Conservation (phyloP, 2,888 invertebrate genomes). For the Drosophila vallismaia region DNA sequence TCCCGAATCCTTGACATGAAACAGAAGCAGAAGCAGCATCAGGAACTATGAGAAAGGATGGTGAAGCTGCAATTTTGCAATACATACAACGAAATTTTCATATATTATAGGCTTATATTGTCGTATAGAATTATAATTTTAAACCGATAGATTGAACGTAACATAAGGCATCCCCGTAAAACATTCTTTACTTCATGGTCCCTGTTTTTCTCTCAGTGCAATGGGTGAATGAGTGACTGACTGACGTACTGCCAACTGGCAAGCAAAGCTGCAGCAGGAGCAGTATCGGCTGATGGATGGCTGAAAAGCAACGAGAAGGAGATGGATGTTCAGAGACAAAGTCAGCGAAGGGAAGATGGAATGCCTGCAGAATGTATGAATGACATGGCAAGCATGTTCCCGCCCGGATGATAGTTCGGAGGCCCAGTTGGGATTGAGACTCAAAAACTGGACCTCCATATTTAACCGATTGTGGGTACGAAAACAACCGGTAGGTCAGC, state of each 20-base stretch:
- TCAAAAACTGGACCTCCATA: slow-evolving; percentile 8
- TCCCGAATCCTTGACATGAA: slow-evolving; percentile 18
- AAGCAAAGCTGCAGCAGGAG: slow-evolving; percentile 42
- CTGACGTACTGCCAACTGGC: slow-evolving; percentile 70
- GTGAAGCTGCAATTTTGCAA: slow-evolving; percentile 7
- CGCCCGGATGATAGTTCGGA: slow-evolving; percentile 27
- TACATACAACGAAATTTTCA: not conserved
- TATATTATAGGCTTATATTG: not conserved
- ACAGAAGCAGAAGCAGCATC: slow-evolving; percentile 37
- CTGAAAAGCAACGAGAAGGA: slow-evolving; percentile 59
- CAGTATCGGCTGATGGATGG: slow-evolving; percentile 69
- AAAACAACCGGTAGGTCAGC: no score
- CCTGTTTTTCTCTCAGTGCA: slow-evolving; percentile 17
- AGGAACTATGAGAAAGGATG: slow-evolving; percentile 37
- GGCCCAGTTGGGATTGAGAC: slow-evolving; percentile 52
- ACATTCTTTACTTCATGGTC: no score
- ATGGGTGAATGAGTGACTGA: slow-evolving; percentile 42
- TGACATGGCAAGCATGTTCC: slow-evolving; percentile 71
- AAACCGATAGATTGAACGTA: no score
- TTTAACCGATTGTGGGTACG: no score
- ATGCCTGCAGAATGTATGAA: slow-evolving; percentile 74
- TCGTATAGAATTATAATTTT: no score
- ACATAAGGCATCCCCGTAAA: no score
- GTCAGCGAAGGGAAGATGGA: slow-evolving; percentile 15
- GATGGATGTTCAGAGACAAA: not conserved